phyloP scores from a whole-genome alignment of 2,888 invertebrate genomes.

The Choristoneura rosaceana region DNA sequence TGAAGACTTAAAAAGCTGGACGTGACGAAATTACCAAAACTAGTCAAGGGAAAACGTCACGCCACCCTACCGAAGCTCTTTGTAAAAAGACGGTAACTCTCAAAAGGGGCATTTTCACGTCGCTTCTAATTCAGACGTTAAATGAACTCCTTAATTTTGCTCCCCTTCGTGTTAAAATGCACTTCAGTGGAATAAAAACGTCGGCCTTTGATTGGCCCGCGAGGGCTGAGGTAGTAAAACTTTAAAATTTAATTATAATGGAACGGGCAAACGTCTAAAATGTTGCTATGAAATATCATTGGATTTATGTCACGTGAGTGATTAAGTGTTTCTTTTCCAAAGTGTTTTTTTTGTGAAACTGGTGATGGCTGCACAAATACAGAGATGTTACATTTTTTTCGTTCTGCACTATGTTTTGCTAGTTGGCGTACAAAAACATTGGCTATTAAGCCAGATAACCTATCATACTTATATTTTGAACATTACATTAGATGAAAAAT shows the following conservation, averaged over 20 bases:
- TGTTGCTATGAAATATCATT: neutral
- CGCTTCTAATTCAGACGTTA: slow-evolving; percentile 38
- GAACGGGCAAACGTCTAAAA: neutral
- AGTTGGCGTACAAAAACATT: too few species aligned
- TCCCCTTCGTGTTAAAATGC: slow-evolving; percentile 38
- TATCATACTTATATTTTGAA: too few species aligned
- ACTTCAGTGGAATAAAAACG: slow-evolving; percentile 35
- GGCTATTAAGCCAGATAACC: too few species aligned
- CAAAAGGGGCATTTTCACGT: slow-evolving; percentile 10
- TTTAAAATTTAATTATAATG: slow-evolving; percentile 14
- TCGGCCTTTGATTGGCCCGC: slow-evolving; percentile 36
- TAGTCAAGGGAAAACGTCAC: neutral
- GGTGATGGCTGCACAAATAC: too few species aligned
- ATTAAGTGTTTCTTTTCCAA: too few species aligned
- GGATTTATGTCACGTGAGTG: neutral
- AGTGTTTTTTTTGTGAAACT: too few species aligned
- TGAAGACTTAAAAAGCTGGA: neutral
- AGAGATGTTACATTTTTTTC: too few species aligned
- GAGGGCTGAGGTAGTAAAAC: slow-evolving; percentile 23
- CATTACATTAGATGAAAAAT: too few species aligned
- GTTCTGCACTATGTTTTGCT: too few species aligned
- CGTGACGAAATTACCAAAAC: neutral
- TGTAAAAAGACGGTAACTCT: slow-evolving; percentile 7
- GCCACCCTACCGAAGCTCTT: neutral
- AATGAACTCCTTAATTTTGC: slow-evolving; percentile 37